Evolutionary conservation across 1,140 invertebrate genomes (phyloP).

Genomic region (Diorhabda elongata): DNA sequence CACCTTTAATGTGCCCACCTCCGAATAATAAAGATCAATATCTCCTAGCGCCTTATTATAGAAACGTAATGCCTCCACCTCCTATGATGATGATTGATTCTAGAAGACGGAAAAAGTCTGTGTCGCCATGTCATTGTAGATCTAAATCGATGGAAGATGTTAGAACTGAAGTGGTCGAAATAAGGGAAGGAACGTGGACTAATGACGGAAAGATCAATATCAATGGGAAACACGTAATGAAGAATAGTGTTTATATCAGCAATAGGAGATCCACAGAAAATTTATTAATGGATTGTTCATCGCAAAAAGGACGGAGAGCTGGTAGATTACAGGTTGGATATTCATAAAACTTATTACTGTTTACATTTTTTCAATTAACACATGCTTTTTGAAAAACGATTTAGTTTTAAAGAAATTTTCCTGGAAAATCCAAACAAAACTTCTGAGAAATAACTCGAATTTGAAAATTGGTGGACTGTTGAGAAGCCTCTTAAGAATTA

Average conservation of each 20-base stretch:
- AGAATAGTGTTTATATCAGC: constrained; percentile 37
- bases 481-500: no score
- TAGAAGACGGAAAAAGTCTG: constrained; percentile 38
- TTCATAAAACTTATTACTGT: background rate
- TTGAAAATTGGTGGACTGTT: no score
- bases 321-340: constrained; percentile 34
- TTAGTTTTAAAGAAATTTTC: no score
- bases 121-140: constrained; percentile 54
- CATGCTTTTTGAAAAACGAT: no score
- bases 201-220: constrained; percentile 62
- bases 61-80: constrained; percentile 60
- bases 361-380: background rate
- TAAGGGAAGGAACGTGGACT: constrained; percentile 54
- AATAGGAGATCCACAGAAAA: constrained; percentile 67
- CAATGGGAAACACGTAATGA: constrained; percentile 54
- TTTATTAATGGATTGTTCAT: constrained; percentile 53
- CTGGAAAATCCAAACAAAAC: no score
- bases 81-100: constrained; percentile 51
- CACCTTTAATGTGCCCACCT: constrained; percentile 53
- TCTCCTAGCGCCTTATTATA: constrained; percentile 63
- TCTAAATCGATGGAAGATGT: constrained; percentile 69
- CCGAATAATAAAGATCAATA: constrained; percentile 58
- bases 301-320: constrained; percentile 36
- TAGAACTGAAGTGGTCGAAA: constrained; percentile 58
- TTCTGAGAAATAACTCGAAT: no score